These are phyloP conservation scores for Dyspetes luteomarginatus DNA, from an alignment of 2,888 invertebrate genomes.

Conservation along the genomic window DNA sequence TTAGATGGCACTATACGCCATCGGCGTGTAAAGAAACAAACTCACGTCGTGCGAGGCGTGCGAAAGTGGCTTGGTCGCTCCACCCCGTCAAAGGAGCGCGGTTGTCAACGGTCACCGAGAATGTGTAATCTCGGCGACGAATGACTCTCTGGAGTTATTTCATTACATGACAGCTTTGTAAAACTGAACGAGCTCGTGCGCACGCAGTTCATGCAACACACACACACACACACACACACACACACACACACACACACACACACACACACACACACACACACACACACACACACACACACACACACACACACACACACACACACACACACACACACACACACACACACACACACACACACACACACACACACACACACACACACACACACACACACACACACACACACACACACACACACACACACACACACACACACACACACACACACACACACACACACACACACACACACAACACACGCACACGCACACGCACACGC, in stretches of 20 bases:
- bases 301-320: conserved; percentile 4
- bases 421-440: conserved; percentile 4
- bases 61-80: no score
- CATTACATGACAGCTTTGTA: no score
- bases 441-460: conserved; percentile 4
- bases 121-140: no score
- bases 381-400: conserved; percentile 4
- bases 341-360: conserved; percentile 4
- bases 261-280: conserved; percentile 4
- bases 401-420: conserved; percentile 4
- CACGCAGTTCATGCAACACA: no score
- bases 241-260: conserved; percentile 4
- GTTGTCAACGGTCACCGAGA: no score
- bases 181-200: no score
- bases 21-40: no score
- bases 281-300: conserved; percentile 4
- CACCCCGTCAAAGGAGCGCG: no score
- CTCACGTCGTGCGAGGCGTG: no score
- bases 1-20: no score
- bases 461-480: conserved; percentile 4
- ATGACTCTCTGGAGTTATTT: no score
- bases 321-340: conserved; percentile 4
- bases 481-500: not conserved
- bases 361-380: conserved; percentile 4
- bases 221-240: conserved; percentile 4